These are phyloP conservation scores for Eurystomus gularis DNA, from an alignment of 2,113 vertebrate genomes.

Conservation along the genomic window DNA sequence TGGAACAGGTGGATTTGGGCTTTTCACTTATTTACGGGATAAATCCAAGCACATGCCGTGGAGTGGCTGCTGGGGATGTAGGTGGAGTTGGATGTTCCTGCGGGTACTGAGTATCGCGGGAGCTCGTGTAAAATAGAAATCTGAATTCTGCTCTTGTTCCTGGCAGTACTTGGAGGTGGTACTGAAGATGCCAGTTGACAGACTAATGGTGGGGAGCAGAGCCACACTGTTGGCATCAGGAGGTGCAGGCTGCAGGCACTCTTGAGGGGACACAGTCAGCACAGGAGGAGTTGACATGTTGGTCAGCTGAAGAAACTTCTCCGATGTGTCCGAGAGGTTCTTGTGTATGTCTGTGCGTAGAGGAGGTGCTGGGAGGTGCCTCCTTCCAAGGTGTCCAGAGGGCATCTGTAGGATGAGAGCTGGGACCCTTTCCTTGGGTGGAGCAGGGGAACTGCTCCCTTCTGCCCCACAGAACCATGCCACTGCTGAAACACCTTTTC, in stretches of 20 bases:
- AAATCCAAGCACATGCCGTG: background rate
- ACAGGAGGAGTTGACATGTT: accelerated
- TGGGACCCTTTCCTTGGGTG: background rate
- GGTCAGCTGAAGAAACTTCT: background rate
- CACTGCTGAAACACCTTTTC: background rate
- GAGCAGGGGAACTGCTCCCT: background rate
- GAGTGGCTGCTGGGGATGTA: background rate
- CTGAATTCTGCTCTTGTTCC: background rate
- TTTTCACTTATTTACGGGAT: background rate
- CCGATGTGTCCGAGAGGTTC: background rate
- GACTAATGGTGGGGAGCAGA: background rate
- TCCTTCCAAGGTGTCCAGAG: background rate
- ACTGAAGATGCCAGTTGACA: background rate
- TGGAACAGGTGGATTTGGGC: background rate
- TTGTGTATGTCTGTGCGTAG: background rate
- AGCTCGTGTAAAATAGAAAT: background rate
- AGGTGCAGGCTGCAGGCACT: background rate
- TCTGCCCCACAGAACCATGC: background rate
- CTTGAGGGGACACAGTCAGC: accelerated
- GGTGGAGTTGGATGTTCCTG: background rate
- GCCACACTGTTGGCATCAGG: accelerated
- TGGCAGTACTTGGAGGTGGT: background rate
- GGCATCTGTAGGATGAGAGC: background rate
- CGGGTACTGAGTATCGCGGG: background rate
- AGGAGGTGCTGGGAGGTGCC: background rate